Conservation (phyloP, 2,113 vertebrate genomes). For the Sarotherodon lohbergeri region DNA sequence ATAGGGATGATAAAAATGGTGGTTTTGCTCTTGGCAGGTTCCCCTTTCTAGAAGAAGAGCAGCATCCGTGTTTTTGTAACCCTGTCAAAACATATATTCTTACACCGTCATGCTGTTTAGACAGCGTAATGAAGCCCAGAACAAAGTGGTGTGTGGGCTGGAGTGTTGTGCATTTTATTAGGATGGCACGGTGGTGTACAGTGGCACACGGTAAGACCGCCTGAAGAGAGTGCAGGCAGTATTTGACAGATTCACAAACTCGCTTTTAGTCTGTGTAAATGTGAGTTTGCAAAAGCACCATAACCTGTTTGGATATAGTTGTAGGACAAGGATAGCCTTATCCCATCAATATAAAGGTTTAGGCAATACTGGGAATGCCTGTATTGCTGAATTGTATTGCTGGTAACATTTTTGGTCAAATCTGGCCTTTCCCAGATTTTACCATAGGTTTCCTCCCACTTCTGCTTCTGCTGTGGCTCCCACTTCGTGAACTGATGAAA, state of each 20-base stretch:
- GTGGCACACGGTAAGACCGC: background rate
- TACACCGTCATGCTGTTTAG: background rate
- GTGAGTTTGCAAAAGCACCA: background rate
- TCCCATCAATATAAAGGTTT: background rate
- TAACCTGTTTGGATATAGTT: too few relatives aligned
- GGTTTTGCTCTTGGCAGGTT: background rate
- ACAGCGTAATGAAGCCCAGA: background rate
- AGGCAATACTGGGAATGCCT: background rate
- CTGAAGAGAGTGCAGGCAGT: background rate
- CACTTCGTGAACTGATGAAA: background rate
- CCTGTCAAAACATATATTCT: background rate
- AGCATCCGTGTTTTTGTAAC: background rate
- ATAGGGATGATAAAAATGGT: background rate
- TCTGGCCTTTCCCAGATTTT: background rate
- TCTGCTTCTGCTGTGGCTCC: background rate
- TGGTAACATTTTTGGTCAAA: background rate
- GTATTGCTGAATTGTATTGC: background rate
- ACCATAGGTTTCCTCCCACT: background rate
- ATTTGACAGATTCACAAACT: background rate
- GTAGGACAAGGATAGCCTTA: rapidly evolving
- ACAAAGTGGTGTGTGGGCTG: background rate
- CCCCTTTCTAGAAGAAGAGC: background rate
- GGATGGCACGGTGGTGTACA: background rate
- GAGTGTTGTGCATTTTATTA: background rate
- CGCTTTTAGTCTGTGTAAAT: background rate